These are phyloP conservation scores for Acinonyx jubatus DNA, from an alignment of 2,113 vertebrate genomes.

Conservation along the genomic window DNA sequence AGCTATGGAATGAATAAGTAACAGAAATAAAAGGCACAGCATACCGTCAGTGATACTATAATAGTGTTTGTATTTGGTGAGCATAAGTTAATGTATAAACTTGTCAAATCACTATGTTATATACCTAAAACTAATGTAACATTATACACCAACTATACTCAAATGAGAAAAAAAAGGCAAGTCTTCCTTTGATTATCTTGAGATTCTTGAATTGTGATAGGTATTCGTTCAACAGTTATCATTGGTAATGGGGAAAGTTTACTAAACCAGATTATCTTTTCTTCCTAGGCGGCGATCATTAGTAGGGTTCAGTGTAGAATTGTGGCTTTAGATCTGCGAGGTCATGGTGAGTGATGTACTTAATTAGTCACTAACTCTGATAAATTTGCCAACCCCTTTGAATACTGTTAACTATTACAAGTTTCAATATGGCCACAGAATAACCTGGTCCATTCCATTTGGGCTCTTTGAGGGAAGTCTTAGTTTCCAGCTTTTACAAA, in stretches of 20 bases:
- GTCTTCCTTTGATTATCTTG: neutral
- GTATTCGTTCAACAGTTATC: neutral
- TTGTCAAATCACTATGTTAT: neutral
- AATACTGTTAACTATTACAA: conserved; percentile 12
- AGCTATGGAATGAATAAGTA: neutral
- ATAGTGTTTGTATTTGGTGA: neutral
- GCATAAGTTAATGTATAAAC: neutral
- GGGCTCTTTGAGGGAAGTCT: neutral
- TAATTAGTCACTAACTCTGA: conserved; percentile 29
- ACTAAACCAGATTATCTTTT: conserved; percentile 32
- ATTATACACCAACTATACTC: neutral
- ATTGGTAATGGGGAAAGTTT: conserved; percentile 8
- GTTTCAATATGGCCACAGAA: neutral
- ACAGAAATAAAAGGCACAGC: neutral
- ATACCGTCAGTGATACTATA: neutral
- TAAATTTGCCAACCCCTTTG: neutral
- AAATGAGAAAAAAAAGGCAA: neutral
- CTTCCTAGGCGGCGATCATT: conserved; percentile 92
- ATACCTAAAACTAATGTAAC: neutral
- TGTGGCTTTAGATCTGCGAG: conserved; percentile 95
- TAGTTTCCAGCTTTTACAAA: conserved; percentile 44
- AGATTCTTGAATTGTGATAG: neutral
- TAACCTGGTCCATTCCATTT: neutral
- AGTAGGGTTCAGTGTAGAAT: conserved; percentile 95
- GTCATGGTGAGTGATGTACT: conserved; percentile 89